A percentile compares a stretch with the other conserved stretches of the same genome.
phyloP scores from a whole-genome alignment of 2,113 vertebrate species.

The Calidris pugnax region DNA sequence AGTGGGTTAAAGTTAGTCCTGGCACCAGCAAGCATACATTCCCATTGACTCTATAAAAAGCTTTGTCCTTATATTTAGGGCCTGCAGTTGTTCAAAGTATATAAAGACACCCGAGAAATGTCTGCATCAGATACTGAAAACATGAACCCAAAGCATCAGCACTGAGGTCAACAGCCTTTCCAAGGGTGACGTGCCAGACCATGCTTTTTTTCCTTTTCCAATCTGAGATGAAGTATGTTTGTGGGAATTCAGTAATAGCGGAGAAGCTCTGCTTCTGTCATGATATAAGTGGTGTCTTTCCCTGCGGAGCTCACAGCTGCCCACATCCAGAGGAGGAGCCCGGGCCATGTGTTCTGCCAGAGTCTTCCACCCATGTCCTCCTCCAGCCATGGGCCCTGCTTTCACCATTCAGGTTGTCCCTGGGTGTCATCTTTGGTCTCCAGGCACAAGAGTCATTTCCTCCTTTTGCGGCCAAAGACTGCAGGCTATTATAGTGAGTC shows the following conservation, averaged over 20 bases:
- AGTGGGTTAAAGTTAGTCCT: background rate
- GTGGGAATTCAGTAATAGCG: background rate
- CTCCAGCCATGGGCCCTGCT: background rate
- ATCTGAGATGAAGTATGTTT: background rate
- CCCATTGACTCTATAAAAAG: background rate
- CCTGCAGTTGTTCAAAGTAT: background rate
- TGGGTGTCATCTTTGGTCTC: background rate
- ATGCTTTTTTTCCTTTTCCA: background rate
- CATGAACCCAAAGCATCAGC: background rate
- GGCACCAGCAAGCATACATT: background rate
- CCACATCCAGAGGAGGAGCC: accelerated
- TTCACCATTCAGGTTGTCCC: background rate
- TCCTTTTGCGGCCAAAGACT: background rate
- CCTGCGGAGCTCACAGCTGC: background rate
- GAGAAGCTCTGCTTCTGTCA: background rate
- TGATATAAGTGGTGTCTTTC: background rate
- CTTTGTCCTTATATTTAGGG: background rate
- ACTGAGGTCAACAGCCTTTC: background rate
- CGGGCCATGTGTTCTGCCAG: accelerated
- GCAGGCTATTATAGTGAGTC: background rate
- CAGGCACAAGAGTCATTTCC: accelerated
- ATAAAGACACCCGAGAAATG: background rate
- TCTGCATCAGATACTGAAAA: background rate
- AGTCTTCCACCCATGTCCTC: background rate
- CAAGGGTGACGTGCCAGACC: background rate